Evolutionary conservation across 1,140 invertebrate species (phyloP), one percentile per base, ranked within the genome.

Genomic region (Ceratina calcarata): DNA sequence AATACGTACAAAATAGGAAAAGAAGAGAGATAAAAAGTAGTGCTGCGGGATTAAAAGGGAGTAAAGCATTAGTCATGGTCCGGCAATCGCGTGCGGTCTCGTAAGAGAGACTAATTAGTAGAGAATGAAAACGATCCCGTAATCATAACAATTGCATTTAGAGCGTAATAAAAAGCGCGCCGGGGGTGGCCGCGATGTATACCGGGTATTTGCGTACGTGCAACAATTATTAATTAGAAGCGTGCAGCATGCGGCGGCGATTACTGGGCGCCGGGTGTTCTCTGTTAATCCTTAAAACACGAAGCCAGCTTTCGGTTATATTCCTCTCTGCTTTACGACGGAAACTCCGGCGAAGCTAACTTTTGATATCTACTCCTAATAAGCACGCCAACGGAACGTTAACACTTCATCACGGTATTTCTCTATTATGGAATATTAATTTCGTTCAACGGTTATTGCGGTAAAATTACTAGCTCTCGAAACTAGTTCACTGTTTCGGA

Each of bases 191-290:
- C 49, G 12, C 61, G 27, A 55, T 74, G 53, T 37, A 55, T n/a
- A 15, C 10, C 32, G 60, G 16, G 49, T 7, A 65, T 18, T 37
- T 37, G 51, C 69, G 55, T 61, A 32, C 49, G n/a, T 76, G 55
- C 65, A 62, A 75, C 71, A 67, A 53, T 73, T 71, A 53, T 81
- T 77, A 81, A 81, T 77, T 70, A 77, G 58, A 49, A 51, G 18
- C 73, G 55, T 81, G 58, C 66, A 53, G 20, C 78, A 22, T 80
- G 71, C 79, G 37, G 20, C 22, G 32, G 20, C 22, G 65, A 69
- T 76, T 69, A 27, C 73, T 2, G 24, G 53, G n/a, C 18, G 20
- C 18, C 73, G 32, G 62, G 2, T 60, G 64, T 51, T 61, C n/a
- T 2, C 2, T 60, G 66, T 73, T 73, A 67, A 79, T 74, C 62